Evolutionary conservation across 2,113 vertebrate species (phyloP), one percentile per base, ranked within the genome.

Genomic region (Campylorhamphus procurvoides): DNA sequence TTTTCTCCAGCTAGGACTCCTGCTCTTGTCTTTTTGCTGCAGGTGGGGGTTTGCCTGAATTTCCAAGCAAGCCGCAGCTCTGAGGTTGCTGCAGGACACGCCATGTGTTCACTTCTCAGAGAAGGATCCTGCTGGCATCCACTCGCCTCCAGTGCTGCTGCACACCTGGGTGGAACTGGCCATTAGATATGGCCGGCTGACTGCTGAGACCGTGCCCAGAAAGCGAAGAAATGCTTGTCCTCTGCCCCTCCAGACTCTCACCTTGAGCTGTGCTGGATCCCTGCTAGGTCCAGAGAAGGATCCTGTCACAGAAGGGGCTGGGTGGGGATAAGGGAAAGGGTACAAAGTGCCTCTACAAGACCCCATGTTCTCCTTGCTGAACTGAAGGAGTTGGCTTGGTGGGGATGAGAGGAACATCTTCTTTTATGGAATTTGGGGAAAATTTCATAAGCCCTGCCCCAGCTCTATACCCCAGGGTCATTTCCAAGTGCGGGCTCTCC

Each of bases 91-190:
- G 37, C 62, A 84, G 58, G 60, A 72, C 40, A 28, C 2, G 2
- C 29, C 10, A 10, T 7, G 31, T 5, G 2, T 29, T 79, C 62
- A 2, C 5, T 1, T 14, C 27, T 42, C 0, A 0, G 67, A 60
- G 59, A 66, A 92, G 76, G 73, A 81, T 20, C 28, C 1, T 1
- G 25, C 52, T 42, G 68, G 72, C 23, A 10, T 35, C 56, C 2
- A 2, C 63, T 64, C 0, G 0, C 66, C 31, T 49, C 27, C 3
- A 31, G 78, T 0, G 0, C 52, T 1, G 1, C 39, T 42, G 71
- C 59, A 22, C 35, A 35, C 33, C 63, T 6, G 1, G 42, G 7
- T 77, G 76, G 81, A 37, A 49, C 23, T 20, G 29, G 29, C 53
- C 68, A 58, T 56, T 62, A 67, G 84, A 23, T 29, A 79, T 0